Evolutionary conservation across 2,113 vertebrate species (phyloP).

Genomic region (Mormyrus lacerda): DNA sequence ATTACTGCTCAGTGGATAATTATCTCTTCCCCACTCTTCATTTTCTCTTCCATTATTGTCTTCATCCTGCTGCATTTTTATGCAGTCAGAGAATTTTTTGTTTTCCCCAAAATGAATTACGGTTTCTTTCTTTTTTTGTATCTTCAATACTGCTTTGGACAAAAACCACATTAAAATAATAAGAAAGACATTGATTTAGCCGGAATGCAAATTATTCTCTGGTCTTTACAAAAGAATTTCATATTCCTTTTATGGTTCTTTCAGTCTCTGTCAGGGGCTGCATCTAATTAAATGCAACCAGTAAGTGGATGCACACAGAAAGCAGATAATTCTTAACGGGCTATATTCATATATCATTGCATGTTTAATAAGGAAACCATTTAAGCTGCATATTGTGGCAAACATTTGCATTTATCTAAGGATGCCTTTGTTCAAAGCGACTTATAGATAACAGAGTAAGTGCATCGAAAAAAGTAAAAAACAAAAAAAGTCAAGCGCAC

Average conservation of each 20-base stretch:
- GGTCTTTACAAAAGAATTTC: background rate
- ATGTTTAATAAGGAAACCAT: background rate
- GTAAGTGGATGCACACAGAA: background rate
- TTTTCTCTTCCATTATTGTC: background rate
- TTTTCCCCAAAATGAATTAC: background rate
- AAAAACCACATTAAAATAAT: constrained; percentile 1
- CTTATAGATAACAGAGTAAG: background rate
- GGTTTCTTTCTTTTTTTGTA: background rate
- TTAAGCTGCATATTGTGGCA: background rate
- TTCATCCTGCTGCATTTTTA: background rate
- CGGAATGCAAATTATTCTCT: background rate
- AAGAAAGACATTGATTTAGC: background rate
- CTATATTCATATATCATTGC: background rate
- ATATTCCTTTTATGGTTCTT: background rate
- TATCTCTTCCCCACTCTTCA: background rate
- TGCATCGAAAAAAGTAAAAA: background rate
- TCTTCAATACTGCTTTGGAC: background rate
- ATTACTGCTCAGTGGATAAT: constrained; percentile 6
- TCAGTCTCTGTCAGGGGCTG: background rate
- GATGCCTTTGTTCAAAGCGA: background rate
- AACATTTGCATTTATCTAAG: background rate
- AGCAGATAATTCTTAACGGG: background rate
- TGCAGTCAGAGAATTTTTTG: background rate
- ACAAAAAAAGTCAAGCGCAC: background rate
- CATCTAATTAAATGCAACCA: background rate